phyloP scores from a whole-genome alignment of 2,888 invertebrate genomes.

The Cactoblastis cactorum region DNA sequence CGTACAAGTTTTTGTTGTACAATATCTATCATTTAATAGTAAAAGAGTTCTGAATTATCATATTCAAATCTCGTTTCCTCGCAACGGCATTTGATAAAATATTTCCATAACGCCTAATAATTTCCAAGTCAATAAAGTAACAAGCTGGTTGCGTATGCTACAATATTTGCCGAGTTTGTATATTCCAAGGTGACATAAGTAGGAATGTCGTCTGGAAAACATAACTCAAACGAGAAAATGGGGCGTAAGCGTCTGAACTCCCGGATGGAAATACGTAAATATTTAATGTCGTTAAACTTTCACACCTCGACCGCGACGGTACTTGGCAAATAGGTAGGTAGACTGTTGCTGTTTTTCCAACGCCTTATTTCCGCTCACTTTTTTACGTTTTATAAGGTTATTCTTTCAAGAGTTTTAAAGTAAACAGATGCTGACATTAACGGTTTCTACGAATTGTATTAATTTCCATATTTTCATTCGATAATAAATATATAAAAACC shows the following conservation, averaged over 20 bases:
- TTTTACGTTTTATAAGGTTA: no score
- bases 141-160: constrained; percentile 14
- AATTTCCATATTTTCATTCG: no score
- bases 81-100: not conserved
- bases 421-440: no score
- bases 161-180: constrained; percentile 19
- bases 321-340: constrained; percentile 31
- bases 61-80: not conserved
- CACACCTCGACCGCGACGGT: constrained; percentile 38
- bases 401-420: no score
- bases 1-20: no score
- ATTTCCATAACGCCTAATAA: constrained; percentile 2
- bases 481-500: no score
- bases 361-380: no score
- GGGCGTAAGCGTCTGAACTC: constrained; percentile 29
- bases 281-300: constrained; percentile 50
- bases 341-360: no score
- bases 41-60: not conserved
- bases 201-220: constrained; percentile 18
- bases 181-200: constrained; percentile 19
- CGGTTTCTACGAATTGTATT: no score
- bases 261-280: constrained; percentile 41
- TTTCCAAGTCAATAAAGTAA: constrained; percentile 12
- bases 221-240: constrained; percentile 32
- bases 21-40: no score